phyloP scores from a whole-genome alignment of 2,797 vertebrate species.

The Buceros bicornis region DNA sequence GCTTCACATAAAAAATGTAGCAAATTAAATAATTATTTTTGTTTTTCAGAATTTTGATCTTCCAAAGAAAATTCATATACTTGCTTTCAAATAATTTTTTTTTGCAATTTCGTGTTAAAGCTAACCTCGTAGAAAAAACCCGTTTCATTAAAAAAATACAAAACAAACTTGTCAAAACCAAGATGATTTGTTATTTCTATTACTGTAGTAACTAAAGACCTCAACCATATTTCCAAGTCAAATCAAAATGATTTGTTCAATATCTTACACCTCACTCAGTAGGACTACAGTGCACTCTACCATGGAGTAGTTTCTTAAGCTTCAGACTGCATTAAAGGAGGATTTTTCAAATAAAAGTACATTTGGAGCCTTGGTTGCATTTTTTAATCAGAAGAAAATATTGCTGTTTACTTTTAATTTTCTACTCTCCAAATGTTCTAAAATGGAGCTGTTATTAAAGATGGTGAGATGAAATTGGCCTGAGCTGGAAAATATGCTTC shows the following conservation, averaged over 20 bases:
- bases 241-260: not conserved
- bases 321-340: not conserved
- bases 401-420: constrained; percentile 3
- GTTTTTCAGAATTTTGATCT: not conserved
- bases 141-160: not conserved
- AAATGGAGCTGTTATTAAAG: not conserved
- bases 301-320: constrained; percentile 52
- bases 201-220: not conserved
- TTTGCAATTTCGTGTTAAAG: not conserved
- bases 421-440: constrained; percentile 1
- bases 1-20: not conserved
- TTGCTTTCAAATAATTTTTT: not conserved
- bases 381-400: not conserved
- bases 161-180: not conserved
- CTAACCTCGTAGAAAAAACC: not conserved
- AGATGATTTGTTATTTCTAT: not conserved
- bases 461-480: not conserved
- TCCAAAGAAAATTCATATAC: not conserved
- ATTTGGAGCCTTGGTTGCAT: not conserved
- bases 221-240: not conserved
- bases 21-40: not conserved
- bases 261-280: not conserved
- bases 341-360: not conserved
- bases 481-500: constrained; percentile 5
- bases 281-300: not conserved